Conservation (phyloP, 2,797 vertebrate genomes). For the Lophotriccus pileatus region DNA sequence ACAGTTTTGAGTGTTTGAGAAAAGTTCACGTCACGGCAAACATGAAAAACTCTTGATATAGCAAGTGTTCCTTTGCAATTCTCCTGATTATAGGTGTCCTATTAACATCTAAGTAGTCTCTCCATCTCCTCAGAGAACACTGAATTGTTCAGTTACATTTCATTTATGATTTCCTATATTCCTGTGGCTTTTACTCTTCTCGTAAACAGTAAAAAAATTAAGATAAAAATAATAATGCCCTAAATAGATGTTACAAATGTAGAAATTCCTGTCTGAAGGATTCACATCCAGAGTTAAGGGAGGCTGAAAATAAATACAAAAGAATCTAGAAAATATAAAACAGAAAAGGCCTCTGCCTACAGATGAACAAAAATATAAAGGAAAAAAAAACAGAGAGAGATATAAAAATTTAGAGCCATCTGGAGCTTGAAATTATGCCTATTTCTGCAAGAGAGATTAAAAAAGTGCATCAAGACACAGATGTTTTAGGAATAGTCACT, state of each 20-base stretch:
- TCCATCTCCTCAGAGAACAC: neutral
- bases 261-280: neutral
- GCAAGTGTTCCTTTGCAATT: neutral
- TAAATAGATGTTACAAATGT: constrained; percentile 1
- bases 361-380: neutral
- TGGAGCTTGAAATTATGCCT: neutral
- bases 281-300: neutral
- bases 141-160: neutral
- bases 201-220: neutral
- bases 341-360: neutral
- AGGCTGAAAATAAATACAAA: neutral
- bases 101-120: neutral
- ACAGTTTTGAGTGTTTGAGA: neutral
- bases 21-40: neutral
- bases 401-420: neutral
- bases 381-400: neutral
- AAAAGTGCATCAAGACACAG: neutral
- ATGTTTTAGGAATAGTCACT: neutral
- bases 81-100: neutral
- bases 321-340: neutral
- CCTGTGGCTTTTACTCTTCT: neutral
- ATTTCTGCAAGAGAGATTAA: neutral
- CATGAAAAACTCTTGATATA: neutral
- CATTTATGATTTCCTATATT: neutral
- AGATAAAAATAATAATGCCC: constrained; percentile 9